Base-by-base conservation (phyloP, 2,888 invertebrate species). In the Belgica antarctica region DNA sequence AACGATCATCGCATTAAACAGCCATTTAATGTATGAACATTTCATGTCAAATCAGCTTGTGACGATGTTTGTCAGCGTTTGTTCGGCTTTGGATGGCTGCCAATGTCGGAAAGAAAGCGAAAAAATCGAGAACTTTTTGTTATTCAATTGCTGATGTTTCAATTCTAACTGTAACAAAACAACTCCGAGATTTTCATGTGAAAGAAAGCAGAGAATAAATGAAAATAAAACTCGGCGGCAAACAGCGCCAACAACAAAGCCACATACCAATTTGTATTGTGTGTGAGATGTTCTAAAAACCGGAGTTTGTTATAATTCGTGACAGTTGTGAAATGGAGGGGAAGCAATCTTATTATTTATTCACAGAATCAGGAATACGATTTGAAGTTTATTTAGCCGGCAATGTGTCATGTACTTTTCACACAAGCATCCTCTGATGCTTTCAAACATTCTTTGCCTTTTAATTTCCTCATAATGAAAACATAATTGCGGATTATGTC, bases 271-370 rank as follows among this genome's bases (percentile, higher is more conserved):
- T 62, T 62, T 62, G 62, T 62, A 15, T 59, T 59, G 19, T 59
- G 27, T 63, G 63, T 63, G n/a, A 15, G n/a, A n/a, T 28, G 19
- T 63, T 63, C 46, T 17, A 27, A 63, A 41, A 46, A 4, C 7
- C 4, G 17, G 7, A 46, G 15, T 41, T 27, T 41, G 63, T 41
- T 41, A 25, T 63, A 63, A 63, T 63, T n/a, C 63, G 41, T 63
- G 41, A 63, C 63, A 63, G 36, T 24, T 63, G 63, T 63, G 41
- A 63, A 63, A 63, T 41, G 63, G 27, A 63, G 63, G 41, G 63
- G 63, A 63, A 63, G 46, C 31, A 17, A 63, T 63, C 63, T 63
- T 46, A 63, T 63, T 63, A 63, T 63, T 63, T 25, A 63, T 63
- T 63, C 63, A 63, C 15, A 46, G 15, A 12, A 46, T 7, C 46